These are phyloP conservation scores for Argynnis bischoffii DNA, from an alignment of 2,888 invertebrate genomes.

Conservation along the genomic window DNA sequence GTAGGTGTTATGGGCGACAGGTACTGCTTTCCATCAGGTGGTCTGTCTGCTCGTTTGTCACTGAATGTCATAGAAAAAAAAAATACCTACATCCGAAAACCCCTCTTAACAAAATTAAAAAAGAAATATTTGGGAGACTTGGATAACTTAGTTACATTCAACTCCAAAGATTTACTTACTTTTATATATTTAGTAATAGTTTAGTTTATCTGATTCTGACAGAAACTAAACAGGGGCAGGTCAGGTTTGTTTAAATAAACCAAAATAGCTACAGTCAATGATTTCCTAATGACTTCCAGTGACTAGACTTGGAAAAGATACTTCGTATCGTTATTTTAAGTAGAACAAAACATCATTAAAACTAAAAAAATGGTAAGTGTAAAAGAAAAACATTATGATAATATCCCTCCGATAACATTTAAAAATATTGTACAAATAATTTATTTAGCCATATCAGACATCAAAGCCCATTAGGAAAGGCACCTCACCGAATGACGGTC, in stretches of 20 bases:
- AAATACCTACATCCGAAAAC: no score
- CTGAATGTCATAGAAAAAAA: no score
- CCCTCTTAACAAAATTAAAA: no score
- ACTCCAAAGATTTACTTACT: slow-evolving; percentile 1
- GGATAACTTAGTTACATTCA: no score
- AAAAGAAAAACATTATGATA: background rate
- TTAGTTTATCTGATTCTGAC: slow-evolving; percentile 18
- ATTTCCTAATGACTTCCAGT: slow-evolving; percentile 13
- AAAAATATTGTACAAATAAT: slow-evolving; percentile 10
- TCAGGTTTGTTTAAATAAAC: slow-evolving; percentile 15
- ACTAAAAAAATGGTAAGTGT: background rate
- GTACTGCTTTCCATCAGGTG: no score
- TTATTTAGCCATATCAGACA: slow-evolving; percentile 37
- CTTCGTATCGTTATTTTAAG: background rate
- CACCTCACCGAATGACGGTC: slow-evolving; percentile 70
- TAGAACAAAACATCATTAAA: background rate
- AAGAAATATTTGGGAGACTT: no score
- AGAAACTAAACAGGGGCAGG: slow-evolving; percentile 20
- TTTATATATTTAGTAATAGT: slow-evolving; percentile 3
- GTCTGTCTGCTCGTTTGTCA: no score
- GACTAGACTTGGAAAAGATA: slow-evolving; percentile 2
- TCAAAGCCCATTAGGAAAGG: slow-evolving; percentile 59
- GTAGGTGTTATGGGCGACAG: no score
- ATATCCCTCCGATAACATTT: background rate
- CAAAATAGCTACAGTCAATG: slow-evolving; percentile 11